A percentile compares a stretch with the other conserved stretches of the same genome.
Evolutionary conservation across 1,140 invertebrate species (phyloP).

Genomic region (Anoplolepis gracilipes): DNA sequence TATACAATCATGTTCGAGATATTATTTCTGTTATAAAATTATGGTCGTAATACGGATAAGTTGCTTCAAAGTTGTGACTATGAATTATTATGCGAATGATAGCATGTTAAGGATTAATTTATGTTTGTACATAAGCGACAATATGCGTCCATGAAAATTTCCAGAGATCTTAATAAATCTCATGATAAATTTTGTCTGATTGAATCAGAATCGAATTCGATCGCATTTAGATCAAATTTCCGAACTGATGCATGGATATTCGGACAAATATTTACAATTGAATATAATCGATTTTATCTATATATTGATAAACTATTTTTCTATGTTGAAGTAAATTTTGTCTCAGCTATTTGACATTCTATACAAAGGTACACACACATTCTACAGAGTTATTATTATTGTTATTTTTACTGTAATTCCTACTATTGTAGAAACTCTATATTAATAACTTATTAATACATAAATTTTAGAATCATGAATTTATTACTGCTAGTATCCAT

Average conservation of each 20-base stretch:
- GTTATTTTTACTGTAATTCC: constrained; percentile 65
- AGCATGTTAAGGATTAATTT: constrained; percentile 67
- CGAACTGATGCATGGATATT: constrained; percentile 50
- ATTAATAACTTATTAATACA: constrained; percentile 56
- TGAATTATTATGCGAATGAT: constrained; percentile 61
- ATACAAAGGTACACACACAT: constrained; percentile 63
- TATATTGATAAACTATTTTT: constrained; percentile 71
- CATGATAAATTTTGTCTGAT: constrained; percentile 59
- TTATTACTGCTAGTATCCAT: constrained; percentile 62
- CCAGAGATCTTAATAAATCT: constrained; percentile 47
- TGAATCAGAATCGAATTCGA: constrained; percentile 40
- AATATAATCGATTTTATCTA: constrained; percentile 45
- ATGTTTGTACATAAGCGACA: constrained; percentile 75
- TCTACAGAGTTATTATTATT: constrained; percentile 60
- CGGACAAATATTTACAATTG: constrained; percentile 22
- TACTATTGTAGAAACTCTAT: constrained; percentile 59
- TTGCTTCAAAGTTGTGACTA: constrained; percentile 63
- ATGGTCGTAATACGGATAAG: constrained; percentile 65
- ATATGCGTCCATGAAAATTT: constrained; percentile 57
- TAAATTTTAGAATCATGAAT: constrained; percentile 65
- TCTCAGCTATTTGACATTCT: constrained; percentile 62
- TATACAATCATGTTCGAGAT: constrained; percentile 64
- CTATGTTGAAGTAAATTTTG: constrained; percentile 66
- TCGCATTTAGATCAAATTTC: constrained; percentile 63
- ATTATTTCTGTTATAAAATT: constrained; percentile 69